Evolutionary conservation across 2,113 vertebrate species (phyloP).

Genomic region (Etheostoma spectabile): DNA sequence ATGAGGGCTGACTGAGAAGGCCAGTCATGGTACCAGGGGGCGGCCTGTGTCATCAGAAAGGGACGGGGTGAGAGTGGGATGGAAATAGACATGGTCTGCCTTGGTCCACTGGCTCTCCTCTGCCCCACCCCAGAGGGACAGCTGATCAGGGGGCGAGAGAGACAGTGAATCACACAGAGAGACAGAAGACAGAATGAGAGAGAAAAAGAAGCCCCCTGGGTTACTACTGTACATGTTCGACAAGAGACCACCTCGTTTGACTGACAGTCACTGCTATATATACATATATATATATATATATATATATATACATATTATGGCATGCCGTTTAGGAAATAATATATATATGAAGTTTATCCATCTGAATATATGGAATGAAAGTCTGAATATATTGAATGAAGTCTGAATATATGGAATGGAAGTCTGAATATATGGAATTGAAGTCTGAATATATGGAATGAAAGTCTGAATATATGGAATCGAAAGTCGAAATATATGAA

Average conservation of each 20-base stretch:
- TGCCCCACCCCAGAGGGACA: constrained; percentile 56
- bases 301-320: too few species aligned
- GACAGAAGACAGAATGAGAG: constrained; percentile 16
- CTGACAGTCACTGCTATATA: constrained; percentile 4
- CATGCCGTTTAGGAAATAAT: too few species aligned
- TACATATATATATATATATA: not conserved
- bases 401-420: too few species aligned
- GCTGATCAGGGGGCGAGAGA: constrained; percentile 40
- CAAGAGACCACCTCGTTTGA: constrained; percentile 31
- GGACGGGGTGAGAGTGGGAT: constrained; percentile 42
- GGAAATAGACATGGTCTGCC: constrained; percentile 66
- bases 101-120: constrained; percentile 60
- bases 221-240: constrained; percentile 18
- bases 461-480: too few species aligned
- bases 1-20: constrained; percentile 72
- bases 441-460: too few species aligned
- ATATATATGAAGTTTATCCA: too few species aligned
- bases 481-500: too few species aligned
- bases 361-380: too few species aligned
- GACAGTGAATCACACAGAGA: constrained; percentile 34
- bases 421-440: too few species aligned
- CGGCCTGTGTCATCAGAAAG: constrained; percentile 42
- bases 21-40: constrained; percentile 59
- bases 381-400: too few species aligned
- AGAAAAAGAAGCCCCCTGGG: constrained; percentile 23